phyloP scores from a whole-genome alignment of 2,113 vertebrate genomes.

The Lasiurus cinereus region DNA sequence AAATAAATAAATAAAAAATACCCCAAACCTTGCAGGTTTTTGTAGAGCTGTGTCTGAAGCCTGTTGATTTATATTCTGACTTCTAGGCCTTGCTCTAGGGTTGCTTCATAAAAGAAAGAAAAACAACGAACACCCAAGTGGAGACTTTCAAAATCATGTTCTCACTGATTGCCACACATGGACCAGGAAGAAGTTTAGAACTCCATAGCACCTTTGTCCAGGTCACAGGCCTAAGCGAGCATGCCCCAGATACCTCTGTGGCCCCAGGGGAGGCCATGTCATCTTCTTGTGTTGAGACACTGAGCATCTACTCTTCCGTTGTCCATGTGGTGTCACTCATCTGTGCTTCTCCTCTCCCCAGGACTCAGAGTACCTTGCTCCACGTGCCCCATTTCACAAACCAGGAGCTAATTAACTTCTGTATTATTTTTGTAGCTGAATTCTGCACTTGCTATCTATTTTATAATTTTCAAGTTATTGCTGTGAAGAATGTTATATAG shows the following conservation, averaged over 20 bases:
- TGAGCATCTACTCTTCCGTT: background rate
- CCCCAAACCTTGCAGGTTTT: background rate
- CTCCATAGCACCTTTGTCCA: background rate
- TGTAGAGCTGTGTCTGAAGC: conserved; percentile 11
- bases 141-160: background rate
- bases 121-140: background rate
- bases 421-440: background rate
- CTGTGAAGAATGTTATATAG: background rate
- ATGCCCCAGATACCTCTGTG: background rate
- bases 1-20: background rate
- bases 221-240: background rate
- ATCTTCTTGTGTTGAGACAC: background rate
- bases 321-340: rapidly evolving
- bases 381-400: background rate
- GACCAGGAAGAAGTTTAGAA: background rate
- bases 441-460: background rate
- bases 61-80: background rate
- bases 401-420: background rate
- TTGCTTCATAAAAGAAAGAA: background rate
- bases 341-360: background rate
- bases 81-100: background rate
- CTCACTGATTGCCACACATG: background rate
- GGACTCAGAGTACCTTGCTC: background rate
- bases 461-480: background rate
- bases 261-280: background rate